Evolutionary conservation across 2,888 invertebrate genomes (phyloP), one percentile per base, ranked within the genome.

Genomic region (Acanthoscelides obtectus): DNA sequence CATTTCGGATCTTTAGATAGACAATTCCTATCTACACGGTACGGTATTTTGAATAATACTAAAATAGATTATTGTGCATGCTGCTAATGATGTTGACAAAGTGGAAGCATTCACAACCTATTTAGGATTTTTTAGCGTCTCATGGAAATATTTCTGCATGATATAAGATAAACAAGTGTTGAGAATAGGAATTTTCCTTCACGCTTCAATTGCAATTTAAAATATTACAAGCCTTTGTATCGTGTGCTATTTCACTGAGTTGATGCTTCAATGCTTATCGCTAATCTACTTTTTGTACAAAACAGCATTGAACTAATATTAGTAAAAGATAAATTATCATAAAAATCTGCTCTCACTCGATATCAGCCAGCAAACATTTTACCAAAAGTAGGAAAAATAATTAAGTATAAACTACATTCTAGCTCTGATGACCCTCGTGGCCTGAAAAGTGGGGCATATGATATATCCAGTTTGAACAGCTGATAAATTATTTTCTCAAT

Each of bases 361-460:
- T 45, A 45, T 45, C 45, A 45, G 6, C 17, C 12, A 12, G 45
- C 45, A 45, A 12, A 45, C 65, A 71, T 63, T 45, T 70, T 70
- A 71, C 70, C 70, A 73, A 70, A 73, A 69, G 20, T 69, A 68
- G n/a, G 20, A 71, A 72, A 74, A 69, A 12, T 45, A 12, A 72
- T 22, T 64, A 22, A 71, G 72, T 45, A 45, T 67, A 65, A 72
- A 45, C 6, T 45, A 45, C 3, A 72, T 74, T 71, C 68, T 69
- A 75, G 72, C 67, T 69, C 69, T 69, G 75, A 74, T 71, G 67
- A 71, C 69, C 74, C 73, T 74, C 72, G 73, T 70, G 74, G 75
- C 72, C 75, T 76, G 74, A 74, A 76, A 75, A 67, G 64, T 69
- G 70, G 68, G 68, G 68, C 17, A 68, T 12, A 12, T 45, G 45